Percentiles rank a stretch among this genome's conserved stretches.
These are phyloP conservation scores for Scaptomyza polygonia DNA, from an alignment of 2,888 invertebrate genomes.

Conservation along the genomic window DNA sequence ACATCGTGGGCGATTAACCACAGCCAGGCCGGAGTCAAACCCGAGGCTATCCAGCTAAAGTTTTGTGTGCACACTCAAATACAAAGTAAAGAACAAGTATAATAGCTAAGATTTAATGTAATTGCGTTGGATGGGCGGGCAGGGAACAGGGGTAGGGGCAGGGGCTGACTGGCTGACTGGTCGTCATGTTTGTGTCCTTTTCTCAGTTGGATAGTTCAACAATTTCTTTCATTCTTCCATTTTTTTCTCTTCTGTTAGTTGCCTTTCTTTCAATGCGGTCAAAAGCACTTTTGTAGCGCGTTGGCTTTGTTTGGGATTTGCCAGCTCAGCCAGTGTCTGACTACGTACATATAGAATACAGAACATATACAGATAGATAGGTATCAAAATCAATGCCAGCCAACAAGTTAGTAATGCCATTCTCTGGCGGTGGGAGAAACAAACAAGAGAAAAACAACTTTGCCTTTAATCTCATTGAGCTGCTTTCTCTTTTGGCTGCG, in stretches of 20 bases:
- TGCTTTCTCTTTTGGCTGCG: constrained; percentile 30
- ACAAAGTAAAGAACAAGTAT: constrained; percentile 78
- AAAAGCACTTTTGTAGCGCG: constrained; percentile 59
- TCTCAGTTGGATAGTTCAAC: constrained; percentile 67
- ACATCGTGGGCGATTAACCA: constrained; percentile 80
- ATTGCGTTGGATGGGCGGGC: constrained; percentile 66
- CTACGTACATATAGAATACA: constrained; percentile 3
- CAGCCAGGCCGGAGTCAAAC: constrained; percentile 51
- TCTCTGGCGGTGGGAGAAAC: not conserved
- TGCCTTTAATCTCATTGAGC: constrained; percentile 40
- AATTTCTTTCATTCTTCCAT: constrained; percentile 6
- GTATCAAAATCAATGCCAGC: constrained; percentile 62
- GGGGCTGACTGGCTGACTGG: constrained; percentile 17
- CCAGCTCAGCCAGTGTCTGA: constrained; percentile 53
- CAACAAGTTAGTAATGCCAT: constrained; percentile 42
- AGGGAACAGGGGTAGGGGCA: not conserved
- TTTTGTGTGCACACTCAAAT: constrained; percentile 54
- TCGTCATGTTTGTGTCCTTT: constrained; percentile 68
- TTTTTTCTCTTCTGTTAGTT: constrained; percentile 31
- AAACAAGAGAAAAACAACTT: constrained; percentile 37
- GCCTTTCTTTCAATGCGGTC: constrained; percentile 62
- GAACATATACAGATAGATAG: constrained; percentile 43
- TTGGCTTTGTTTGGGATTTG: constrained; percentile 75
- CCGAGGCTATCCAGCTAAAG: constrained; percentile 55
- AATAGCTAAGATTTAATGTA: constrained; percentile 78